Conservation (phyloP, 2,888 invertebrate genomes). For the Cataglyphis altisquamis region DNA sequence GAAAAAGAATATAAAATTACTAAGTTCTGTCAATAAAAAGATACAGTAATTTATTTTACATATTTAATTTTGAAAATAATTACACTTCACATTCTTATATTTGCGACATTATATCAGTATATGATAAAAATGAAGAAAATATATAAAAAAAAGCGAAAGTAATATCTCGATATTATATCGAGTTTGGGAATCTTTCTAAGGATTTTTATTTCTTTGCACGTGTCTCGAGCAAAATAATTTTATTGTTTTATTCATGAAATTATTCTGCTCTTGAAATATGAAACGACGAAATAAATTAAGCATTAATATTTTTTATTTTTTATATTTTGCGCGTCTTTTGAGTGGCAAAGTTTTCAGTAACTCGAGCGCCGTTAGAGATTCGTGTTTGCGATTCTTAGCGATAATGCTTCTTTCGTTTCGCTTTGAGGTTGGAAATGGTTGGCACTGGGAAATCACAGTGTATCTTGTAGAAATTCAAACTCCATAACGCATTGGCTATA, state of each 20-base stretch:
- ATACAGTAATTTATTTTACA: constrained; percentile 8
- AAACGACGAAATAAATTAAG: constrained; percentile 34
- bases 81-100: neutral
- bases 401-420: constrained; percentile 43
- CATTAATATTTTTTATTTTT: constrained; percentile 35
- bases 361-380: constrained; percentile 10
- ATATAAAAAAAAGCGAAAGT: neutral
- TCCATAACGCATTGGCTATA: constrained; percentile 51
- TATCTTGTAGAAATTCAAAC: constrained; percentile 47
- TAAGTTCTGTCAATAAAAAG: neutral
- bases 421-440: constrained; percentile 32
- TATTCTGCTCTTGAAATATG: constrained; percentile 10
- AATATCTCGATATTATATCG: neutral
- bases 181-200: constrained; percentile 14
- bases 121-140: too few relatives aligned
- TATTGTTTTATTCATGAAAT: constrained; percentile 8
- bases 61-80: neutral
- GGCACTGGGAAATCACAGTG: constrained; percentile 35
- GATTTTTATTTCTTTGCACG: constrained; percentile 12
- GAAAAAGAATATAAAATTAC: constrained; percentile 10
- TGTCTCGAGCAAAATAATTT: constrained; percentile 30
- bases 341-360: constrained; percentile 15
- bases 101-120: too few relatives aligned
- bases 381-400: constrained; percentile 39
- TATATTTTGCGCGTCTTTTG: constrained; percentile 8